phyloP scores from a whole-genome alignment of 2,113 vertebrate species.

The Dipodomys stephensi region DNA sequence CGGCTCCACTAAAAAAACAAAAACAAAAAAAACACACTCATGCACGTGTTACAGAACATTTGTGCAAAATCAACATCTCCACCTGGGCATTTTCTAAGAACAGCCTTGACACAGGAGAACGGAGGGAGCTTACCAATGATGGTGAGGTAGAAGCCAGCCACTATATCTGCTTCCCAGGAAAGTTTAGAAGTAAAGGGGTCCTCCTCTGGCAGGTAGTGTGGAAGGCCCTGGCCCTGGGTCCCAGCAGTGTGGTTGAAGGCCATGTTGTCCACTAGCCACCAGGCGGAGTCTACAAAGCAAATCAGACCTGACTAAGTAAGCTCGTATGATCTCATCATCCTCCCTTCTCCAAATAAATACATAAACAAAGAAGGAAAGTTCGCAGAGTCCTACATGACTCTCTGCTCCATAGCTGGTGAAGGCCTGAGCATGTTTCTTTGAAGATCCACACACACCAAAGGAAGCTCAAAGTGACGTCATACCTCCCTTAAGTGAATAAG shows the following conservation, averaged over 20 bases:
- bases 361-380: neutral
- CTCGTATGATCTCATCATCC: neutral
- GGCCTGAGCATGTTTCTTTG: neutral
- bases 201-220: constrained; percentile 88
- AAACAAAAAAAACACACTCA: too few species aligned
- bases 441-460: neutral
- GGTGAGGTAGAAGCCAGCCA: constrained; percentile 93
- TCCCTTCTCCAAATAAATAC: neutral
- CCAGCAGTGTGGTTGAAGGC: constrained; percentile 86
- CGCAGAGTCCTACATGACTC: neutral
- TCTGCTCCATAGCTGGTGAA: neutral
- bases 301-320: neutral
- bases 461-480: neutral
- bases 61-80: neutral
- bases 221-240: constrained; percentile 83
- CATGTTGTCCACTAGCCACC: constrained; percentile 80
- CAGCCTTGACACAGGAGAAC: constrained; percentile 50
- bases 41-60: neutral
- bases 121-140: constrained; percentile 91
- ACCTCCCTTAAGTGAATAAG: neutral
- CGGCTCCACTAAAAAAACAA: neutral
- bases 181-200: constrained; percentile 95
- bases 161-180: constrained; percentile 93
- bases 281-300: constrained; percentile 78
- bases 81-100: constrained; percentile 6